Conservation (phyloP, 35 echinoderm and acorn worm species). For the Apostichopus parvimensis region DNA sequence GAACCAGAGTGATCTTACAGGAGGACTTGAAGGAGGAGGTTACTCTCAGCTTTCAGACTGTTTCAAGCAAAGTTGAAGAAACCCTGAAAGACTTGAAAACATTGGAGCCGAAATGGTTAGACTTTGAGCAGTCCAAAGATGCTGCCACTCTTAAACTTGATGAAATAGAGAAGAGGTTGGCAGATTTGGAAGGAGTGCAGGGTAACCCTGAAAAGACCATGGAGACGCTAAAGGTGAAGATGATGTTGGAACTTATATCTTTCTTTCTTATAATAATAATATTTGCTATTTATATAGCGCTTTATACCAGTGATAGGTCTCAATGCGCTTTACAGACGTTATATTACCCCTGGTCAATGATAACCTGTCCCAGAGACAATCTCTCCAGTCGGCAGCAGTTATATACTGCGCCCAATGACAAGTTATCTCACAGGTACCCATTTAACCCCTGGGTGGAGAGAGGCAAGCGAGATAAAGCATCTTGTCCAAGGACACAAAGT, state of each 20-base stretch:
- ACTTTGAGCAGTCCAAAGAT: conserved; percentile 29
- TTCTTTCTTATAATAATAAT: background rate
- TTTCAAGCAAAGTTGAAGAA: background rate
- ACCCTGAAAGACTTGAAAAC: background rate
- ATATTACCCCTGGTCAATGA: too few species aligned
- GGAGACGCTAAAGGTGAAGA: conserved; percentile 11
- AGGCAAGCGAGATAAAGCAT: too few species aligned
- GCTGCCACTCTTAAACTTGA: background rate
- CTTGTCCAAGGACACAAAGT: too few species aligned
- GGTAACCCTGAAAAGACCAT: background rate
- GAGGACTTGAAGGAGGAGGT: conserved; percentile 24
- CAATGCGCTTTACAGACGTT: too few species aligned
- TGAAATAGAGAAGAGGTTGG: conserved; percentile 1
- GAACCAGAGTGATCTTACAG: background rate
- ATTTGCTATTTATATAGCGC: too few species aligned
- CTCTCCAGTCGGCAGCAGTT: too few species aligned
- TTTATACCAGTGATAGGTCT: too few species aligned
- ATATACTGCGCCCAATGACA: too few species aligned
- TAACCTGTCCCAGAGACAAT: too few species aligned
- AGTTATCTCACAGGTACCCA: too few species aligned
- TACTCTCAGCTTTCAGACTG: background rate
- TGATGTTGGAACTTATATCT: background rate
- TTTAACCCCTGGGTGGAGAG: too few species aligned
- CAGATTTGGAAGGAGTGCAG: background rate
- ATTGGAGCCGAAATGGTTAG: conserved; percentile 37